Evolutionary conservation across 2,888 invertebrate genomes (phyloP).

Genomic region (Drosophila sordidapex): DNA sequence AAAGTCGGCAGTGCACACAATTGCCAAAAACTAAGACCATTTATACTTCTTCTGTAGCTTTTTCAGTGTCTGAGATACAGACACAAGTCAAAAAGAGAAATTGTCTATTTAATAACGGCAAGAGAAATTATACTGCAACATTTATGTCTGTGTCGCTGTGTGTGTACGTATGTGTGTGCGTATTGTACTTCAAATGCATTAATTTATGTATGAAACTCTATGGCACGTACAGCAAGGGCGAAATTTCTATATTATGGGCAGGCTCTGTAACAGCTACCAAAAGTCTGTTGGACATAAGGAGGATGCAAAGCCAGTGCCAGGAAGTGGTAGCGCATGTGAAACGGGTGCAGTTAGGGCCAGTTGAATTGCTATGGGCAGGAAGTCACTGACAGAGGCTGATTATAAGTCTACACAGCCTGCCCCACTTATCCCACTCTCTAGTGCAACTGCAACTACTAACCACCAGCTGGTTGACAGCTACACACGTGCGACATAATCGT

Average conservation of each 20-base stretch:
- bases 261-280: conserved; percentile 39
- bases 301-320: conserved; percentile 60
- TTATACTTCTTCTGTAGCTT: conserved; percentile 15
- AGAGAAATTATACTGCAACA: conserved; percentile 76
- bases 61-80: conserved; percentile 24
- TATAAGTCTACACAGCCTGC: conserved; percentile 28
- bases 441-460: conserved; percentile 24
- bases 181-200: conserved; percentile 67
- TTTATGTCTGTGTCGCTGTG: conserved; percentile 31
- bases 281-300: conserved; percentile 61
- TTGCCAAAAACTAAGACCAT: conserved; percentile 56
- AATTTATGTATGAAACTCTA: conserved; percentile 73
- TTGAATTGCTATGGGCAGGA: conserved; percentile 29
- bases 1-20: conserved; percentile 69
- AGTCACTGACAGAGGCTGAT: conserved; percentile 41
- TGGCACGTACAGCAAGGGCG: conserved; percentile 47
- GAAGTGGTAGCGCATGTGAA: conserved; percentile 44
- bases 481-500: conserved; percentile 27
- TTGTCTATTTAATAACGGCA: conserved; percentile 74
- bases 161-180: conserved; percentile 13
- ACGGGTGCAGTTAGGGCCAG: conserved; percentile 16
- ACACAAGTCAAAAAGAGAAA: conserved; percentile 59
- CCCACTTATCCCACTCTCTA: conserved; percentile 1
- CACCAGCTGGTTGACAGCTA: conserved; percentile 2
- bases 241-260: conserved; percentile 25